phyloP scores from a whole-genome alignment of 2,113 vertebrate species.

The Xenopus tropicalis region UCB_Xtro_10.0 CM004449.2:102644001-102644500 shows the following conservation, averaged over 20 bases:
- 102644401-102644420: background rate
- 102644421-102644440: constrained; percentile 45
- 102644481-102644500: constrained; percentile 64
- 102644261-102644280: background rate
- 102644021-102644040: constrained; percentile 27
- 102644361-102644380: background rate
- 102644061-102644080: constrained; percentile 1
- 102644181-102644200: too few relatives aligned
- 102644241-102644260: too few relatives aligned
- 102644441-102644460: constrained; percentile 62
- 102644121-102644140: background rate
- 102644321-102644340: background rate
- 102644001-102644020: constrained; percentile 47
- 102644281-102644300: background rate
- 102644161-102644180: constrained; percentile 1
- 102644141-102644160: constrained; percentile 10
- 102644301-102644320: too few relatives aligned
- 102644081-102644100: constrained; percentile 1
- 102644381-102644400: background rate
- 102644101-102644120: constrained; percentile 4
- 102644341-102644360: background rate
- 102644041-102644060: background rate
- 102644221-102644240: too few relatives aligned
- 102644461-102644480: constrained; percentile 65
- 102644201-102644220: too few relatives aligned